phyloP scores from a whole-genome alignment of 2,113 vertebrate genomes.

The Ptychochromis oligacanthus region DNA sequence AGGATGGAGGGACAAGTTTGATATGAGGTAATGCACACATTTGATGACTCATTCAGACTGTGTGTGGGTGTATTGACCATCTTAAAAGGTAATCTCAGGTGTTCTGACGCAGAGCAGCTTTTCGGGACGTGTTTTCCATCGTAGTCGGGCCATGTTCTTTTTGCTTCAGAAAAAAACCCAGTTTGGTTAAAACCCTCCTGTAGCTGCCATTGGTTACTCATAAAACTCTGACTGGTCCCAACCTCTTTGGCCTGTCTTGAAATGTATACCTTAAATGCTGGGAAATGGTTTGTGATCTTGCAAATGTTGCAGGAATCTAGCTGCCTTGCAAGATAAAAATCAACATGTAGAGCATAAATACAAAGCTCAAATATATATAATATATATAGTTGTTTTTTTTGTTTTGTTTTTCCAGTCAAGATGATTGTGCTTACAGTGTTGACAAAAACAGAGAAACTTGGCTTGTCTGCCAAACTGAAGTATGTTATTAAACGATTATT shows the following conservation, averaged over 20 bases:
- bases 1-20: background rate
- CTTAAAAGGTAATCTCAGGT: slow-evolving; percentile 34
- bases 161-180: background rate
- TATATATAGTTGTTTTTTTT: no score
- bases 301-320: background rate
- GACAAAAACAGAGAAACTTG: background rate
- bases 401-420: background rate
- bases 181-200: background rate
- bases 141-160: background rate
- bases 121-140: background rate
- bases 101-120: slow-evolving; percentile 19
- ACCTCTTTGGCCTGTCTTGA: background rate
- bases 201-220: background rate
- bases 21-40: slow-evolving; percentile 33
- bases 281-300: background rate
- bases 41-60: slow-evolving; percentile 31
- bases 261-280: background rate
- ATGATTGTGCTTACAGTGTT: background rate
- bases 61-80: slow-evolving; percentile 17
- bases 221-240: background rate
- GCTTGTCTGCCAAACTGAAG: no score
- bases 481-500: no score
- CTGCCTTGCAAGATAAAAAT: background rate
- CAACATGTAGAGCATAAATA: background rate
- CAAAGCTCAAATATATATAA: background rate